Percentiles rank a stretch among this genome's conserved stretches.
phyloP scores from a whole-genome alignment of 2,113 vertebrate genomes.

The Petrocephalus microphthalmus region DNA sequence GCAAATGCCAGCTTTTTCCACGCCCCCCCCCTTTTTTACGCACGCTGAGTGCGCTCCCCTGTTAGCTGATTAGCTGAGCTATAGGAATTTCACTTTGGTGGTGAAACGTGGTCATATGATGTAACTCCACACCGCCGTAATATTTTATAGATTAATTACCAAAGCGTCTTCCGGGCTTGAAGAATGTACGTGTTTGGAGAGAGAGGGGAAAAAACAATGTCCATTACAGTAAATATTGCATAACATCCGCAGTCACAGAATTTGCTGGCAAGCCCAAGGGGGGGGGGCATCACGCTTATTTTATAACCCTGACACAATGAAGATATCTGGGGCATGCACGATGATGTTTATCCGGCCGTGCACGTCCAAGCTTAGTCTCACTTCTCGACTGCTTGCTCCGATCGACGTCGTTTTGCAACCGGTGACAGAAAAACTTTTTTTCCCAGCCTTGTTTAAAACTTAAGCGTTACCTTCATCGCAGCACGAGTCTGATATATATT shows the following conservation, averaged over 20 bases:
- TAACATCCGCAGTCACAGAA: conserved; percentile 66
- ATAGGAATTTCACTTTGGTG: not conserved
- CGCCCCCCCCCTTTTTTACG: not conserved
- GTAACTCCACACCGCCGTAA: not conserved
- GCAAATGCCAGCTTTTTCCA: not conserved
- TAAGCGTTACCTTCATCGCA: not conserved
- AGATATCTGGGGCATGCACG: conserved; percentile 61
- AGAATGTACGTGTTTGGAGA: conserved; percentile 8
- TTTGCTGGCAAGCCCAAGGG: conserved; percentile 50
- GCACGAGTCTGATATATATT: not conserved
- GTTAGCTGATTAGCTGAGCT: not conserved
- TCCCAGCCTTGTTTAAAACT: not conserved
- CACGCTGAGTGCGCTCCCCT: not conserved
- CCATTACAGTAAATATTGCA: conserved; percentile 69
- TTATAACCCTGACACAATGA: conserved; percentile 68
- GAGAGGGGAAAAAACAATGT: not conserved
- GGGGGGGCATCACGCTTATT: conserved; percentile 57
- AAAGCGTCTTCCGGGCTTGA: not conserved
- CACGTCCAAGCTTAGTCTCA: not conserved
- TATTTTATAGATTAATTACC: not conserved
- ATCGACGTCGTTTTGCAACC: not conserved
- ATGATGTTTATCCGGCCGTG: conserved; percentile 22
- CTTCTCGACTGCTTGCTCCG: not conserved
- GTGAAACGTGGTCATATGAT: not conserved
- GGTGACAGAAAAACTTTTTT: conserved; percentile 2